These are phyloP conservation scores for Eptesicus fuscus DNA, from an alignment of 2,113 vertebrate genomes.

Conservation along the genomic window DNA sequence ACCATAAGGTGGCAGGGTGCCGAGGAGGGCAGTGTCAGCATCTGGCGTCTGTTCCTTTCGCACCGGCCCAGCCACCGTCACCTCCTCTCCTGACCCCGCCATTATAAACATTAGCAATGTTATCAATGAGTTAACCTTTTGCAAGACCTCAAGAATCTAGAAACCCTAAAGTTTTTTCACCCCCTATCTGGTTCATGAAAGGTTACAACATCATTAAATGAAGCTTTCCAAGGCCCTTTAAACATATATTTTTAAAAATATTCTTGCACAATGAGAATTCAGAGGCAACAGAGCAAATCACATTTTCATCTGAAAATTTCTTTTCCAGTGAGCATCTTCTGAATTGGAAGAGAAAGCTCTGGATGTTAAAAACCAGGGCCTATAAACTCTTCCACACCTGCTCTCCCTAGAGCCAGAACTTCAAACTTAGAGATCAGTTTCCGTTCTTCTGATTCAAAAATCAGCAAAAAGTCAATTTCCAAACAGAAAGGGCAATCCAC, in stretches of 20 bases:
- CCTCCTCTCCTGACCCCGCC: too few relatives aligned
- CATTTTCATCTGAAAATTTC: conserved; percentile 14
- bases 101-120: background rate
- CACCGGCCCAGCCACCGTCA: too few relatives aligned
- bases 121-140: background rate
- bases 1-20: too few relatives aligned
- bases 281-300: background rate
- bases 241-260: background rate
- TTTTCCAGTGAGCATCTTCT: background rate
- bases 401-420: conserved; percentile 1
- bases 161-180: background rate
- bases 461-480: background rate
- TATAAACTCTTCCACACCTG: background rate
- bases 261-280: background rate
- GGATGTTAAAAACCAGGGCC: background rate
- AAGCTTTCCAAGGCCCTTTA: background rate
- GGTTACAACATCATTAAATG: background rate
- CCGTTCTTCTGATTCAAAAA: conserved; percentile 23
- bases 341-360: background rate
- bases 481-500: conserved; percentile 20
- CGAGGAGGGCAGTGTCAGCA: too few relatives aligned
- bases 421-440: background rate
- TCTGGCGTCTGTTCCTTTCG: too few relatives aligned
- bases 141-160: conserved; percentile 9
- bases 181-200: background rate